A percentile compares a stretch with the other conserved stretches of the same genome.
These are phyloP conservation scores for Actias luna DNA, from an alignment of 2,888 invertebrate species.

Conservation along the genomic window DNA sequence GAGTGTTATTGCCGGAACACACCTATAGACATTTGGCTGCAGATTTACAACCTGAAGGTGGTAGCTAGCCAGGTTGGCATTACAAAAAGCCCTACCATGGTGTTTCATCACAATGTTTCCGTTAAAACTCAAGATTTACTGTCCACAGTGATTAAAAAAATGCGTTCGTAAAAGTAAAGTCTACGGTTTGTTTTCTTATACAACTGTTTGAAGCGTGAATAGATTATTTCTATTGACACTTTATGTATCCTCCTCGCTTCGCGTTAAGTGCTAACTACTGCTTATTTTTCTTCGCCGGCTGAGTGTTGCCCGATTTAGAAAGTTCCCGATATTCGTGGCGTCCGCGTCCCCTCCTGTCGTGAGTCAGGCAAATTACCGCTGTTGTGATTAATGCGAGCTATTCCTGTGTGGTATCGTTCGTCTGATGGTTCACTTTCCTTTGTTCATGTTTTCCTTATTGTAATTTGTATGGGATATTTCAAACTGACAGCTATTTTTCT, in stretches of 20 bases:
- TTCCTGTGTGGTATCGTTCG: slow-evolving; percentile 62
- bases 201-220: slow-evolving; percentile 10
- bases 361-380: slow-evolving; percentile 77
- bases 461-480: slow-evolving; percentile 21
- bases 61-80: no score
- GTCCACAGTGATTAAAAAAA: background rate
- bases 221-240: slow-evolving; percentile 36
- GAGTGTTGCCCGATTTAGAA: slow-evolving; percentile 72
- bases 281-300: slow-evolving; percentile 54
- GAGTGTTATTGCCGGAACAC: no score
- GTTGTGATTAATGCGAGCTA: slow-evolving; percentile 77
- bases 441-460: slow-evolving; percentile 48
- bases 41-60: no score
- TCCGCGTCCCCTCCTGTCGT: slow-evolving; percentile 73
- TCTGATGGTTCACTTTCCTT: slow-evolving; percentile 52
- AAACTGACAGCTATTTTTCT: slow-evolving; percentile 10
- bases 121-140: no score
- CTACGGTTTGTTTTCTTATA: background rate
- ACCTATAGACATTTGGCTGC: no score
- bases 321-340: slow-evolving; percentile 63
- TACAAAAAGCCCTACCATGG: no score
- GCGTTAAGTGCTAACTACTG: slow-evolving; percentile 30
- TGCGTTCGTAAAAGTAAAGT: background rate
- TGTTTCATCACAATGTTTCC: no score
- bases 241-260: slow-evolving; percentile 28